phyloP scores from a whole-genome alignment of 30 jellyfish, hydroid and myxozoan species.

The Aurelia sp. region DNA sequence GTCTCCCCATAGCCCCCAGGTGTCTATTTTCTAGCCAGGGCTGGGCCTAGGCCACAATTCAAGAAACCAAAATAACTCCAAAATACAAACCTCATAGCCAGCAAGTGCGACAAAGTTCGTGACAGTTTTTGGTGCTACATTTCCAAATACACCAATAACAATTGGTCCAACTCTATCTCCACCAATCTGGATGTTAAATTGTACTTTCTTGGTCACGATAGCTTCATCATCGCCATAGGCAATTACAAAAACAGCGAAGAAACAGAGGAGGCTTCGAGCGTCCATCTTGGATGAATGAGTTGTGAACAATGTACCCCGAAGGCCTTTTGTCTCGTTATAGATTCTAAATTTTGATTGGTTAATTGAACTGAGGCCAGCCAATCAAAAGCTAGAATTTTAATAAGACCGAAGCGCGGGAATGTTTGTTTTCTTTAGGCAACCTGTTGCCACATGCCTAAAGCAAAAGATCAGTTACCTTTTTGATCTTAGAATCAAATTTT shows the following conservation, averaged over 20 bases:
- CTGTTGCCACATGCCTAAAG: conserved; percentile 32
- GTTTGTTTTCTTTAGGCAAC: conserved; percentile 3
- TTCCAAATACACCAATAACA: conserved; percentile 77
- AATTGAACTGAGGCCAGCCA: conserved; percentile 8
- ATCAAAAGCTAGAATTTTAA: not conserved
- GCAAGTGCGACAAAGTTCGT: conserved; percentile 80
- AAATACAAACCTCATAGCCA: conserved; percentile 34
- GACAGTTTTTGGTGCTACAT: conserved; percentile 84
- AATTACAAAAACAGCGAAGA: conserved; percentile 5
- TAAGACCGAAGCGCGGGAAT: conserved; percentile 39
- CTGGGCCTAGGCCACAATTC: too few relatives aligned
- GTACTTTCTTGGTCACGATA: conserved; percentile 54
- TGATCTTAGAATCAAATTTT: not conserved
- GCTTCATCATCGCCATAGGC: conserved; percentile 57
- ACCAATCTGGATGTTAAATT: conserved; percentile 58
- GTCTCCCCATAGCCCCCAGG: too few relatives aligned
- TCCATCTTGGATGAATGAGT: conserved; percentile 12
- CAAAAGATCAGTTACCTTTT: conserved; percentile 41
- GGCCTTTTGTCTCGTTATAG: not conserved
- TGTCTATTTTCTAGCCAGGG: too few relatives aligned
- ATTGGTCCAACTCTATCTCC: conserved; percentile 57
- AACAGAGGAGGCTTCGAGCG: not conserved
- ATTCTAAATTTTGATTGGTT: conserved; percentile 31
- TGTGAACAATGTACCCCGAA: not conserved
- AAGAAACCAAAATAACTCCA: too few relatives aligned